Evolutionary conservation across 92 coral and sea anemone species (phyloP), one percentile per base, ranked within the genome.

Genomic region (Epizoanthus rinbou): DNA sequence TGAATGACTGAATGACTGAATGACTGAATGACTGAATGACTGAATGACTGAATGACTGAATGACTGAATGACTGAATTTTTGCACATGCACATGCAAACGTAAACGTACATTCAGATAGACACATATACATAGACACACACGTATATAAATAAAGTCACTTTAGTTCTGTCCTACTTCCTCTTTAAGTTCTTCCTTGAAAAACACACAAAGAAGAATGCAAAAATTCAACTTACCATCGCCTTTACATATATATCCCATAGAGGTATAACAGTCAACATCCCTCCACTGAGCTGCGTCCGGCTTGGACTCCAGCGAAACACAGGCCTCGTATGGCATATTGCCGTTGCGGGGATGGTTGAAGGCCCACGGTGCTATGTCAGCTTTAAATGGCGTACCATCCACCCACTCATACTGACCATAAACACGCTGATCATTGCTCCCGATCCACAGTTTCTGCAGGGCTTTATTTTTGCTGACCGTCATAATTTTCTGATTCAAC

Each of bases 191-290:
- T 50, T 50, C 16, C 54, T 50, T 50, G 15, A 50, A 15, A 50
- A 50, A 50, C 54, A 22, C 33, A 33, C 43, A 67, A 67, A 13
- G 21, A 15, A 5, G 15, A 67, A 24, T 21, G 22, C 1, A 0
- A 4, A 7, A n/a, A 4, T 4, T 11, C 13, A 15, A 41, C 74
- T 56, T 73, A 91, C 97, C 92, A 83, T 86, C 90, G 47, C 90
- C 91, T 84, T 91, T 90, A 79, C 97, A 93, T 69, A 93, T 80
- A 78, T 93, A 91, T 41, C 97, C 97, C 67, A 85, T 88, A 4
- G 97, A 80, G 8, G 83, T 81, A 62, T 88, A 88, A 24, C 97
- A 93, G 84, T 93, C 97, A 0, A 70, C 92, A 62, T 93, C 91
- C 3, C 66, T 84, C 97, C 92, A 93, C 33, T 79, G 76, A 35